Conservation (phyloP, 2,888 invertebrate genomes). For the Oligia latruncula region DNA sequence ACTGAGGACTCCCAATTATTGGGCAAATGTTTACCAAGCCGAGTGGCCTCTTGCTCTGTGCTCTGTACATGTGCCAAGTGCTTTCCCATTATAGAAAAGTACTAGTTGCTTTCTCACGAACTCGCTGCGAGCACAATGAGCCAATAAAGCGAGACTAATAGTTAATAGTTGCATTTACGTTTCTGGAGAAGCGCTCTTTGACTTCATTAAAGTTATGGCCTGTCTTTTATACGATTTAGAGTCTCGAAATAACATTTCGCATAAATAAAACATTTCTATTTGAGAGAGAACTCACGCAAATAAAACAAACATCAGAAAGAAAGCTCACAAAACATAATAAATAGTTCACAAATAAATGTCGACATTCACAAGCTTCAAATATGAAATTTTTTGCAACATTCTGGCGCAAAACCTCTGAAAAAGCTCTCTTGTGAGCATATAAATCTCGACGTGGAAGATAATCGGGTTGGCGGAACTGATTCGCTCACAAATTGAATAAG, state of each 20-base stretch:
- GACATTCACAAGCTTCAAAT: constrained; percentile 67
- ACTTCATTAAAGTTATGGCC: constrained; percentile 22
- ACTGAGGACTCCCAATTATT: constrained; percentile 88
- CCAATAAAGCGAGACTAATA: constrained; percentile 78
- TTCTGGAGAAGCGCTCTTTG: constrained; percentile 43
- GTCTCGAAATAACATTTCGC: not conserved
- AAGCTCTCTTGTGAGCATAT: constrained; percentile 84
- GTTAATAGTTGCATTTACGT: constrained; percentile 68
- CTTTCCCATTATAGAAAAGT: constrained; percentile 81
- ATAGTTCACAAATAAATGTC: constrained; percentile 63
- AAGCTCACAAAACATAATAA: constrained; percentile 49
- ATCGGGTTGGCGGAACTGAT: constrained; percentile 89
- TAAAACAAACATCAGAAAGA: constrained; percentile 29
- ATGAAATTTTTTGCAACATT: constrained; percentile 74
- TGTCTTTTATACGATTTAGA: constrained; percentile 4
- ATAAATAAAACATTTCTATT: constrained; percentile 35
- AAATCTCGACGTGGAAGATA: constrained; percentile 88
- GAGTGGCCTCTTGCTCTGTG: constrained; percentile 82
- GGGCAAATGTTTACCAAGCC: constrained; percentile 87
- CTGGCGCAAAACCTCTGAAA: constrained; percentile 75
- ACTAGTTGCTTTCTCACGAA: constrained; percentile 82
- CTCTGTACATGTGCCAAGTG: constrained; percentile 82
- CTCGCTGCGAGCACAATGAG: constrained; percentile 75
- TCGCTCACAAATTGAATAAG: constrained; percentile 89
- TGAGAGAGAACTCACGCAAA: constrained; percentile 26